Base-by-base conservation (phyloP, 2,888 invertebrate species). In the Mythimna vitellina region DNA sequence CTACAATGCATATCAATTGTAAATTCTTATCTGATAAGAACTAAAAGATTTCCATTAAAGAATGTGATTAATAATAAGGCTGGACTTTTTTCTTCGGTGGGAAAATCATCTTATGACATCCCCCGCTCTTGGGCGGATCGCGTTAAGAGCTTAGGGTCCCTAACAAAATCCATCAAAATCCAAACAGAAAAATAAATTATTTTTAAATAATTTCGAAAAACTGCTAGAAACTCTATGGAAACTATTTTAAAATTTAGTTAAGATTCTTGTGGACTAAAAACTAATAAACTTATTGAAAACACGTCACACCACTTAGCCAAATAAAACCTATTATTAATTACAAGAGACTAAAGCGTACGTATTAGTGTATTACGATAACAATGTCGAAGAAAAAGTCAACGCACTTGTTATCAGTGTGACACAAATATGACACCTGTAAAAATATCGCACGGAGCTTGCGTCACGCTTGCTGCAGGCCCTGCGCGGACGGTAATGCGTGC, bases 341-440 rank as follows among this genome's bases (percentile, higher is more conserved):
- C 53, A 56, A 66, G 32, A 60, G 38, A 54, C 63, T 57, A 72
- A 25, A 76, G 29, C 32, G 38, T 65, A 82, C 38, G 32, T 86
- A 81, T 83, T 67, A 73, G 75, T 79, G 70, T 76, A 73, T 66
- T 77, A 73, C 76, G 87, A 89, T 88, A 89, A 86, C 85, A 81
- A 80, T 58, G 81, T 61, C 63, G 65, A 66, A 78, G 77, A 76
- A 73, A 53, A 81, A 74, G 90, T 90, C 90, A 89, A 88, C 83
- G 89, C 81, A 80, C 90, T 72, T 72, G 81, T 82, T 90, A 89
- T 90, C 90, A 85, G 60, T 22, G 14, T 80, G 87, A 83, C 89
- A 89, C 76, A 86, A 77, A 85, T 86, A 84, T 78, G 76, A 82
- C 90, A 90, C 90, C 90, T 90, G 90, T 89, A 84, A 88, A 86